Conservation (phyloP, 37 sponge, comb jelly and placozoan genomes). For the Agelas oroides region DNA sequence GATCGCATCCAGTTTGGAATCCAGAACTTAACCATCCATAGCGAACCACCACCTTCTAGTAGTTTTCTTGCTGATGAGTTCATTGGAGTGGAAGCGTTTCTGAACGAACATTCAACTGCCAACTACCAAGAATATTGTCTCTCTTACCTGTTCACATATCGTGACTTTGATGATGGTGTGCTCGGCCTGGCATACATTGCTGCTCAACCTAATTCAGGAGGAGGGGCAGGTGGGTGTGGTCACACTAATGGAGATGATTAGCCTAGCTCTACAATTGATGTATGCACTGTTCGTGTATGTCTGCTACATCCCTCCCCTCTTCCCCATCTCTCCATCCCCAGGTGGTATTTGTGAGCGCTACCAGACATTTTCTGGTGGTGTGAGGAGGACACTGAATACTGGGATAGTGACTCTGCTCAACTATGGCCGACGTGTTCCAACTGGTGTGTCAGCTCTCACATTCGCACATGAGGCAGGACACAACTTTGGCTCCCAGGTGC, state of each 20-base stretch:
- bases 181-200: conserved; percentile 92
- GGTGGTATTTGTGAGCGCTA: conserved; percentile 78
- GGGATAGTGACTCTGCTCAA: conserved; percentile 90
- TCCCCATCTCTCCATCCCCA: not conserved
- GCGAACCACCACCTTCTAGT: not conserved
- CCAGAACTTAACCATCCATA: conserved; percentile 1
- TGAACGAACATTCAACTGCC: conserved; percentile 64
- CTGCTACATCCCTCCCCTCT: too few relatives aligned
- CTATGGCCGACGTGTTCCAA: conserved; percentile 69
- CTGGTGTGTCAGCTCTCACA: conserved; percentile 67
- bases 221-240: conserved; percentile 3
- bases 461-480: conserved; percentile 97
- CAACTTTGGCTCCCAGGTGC: conserved; percentile 89
- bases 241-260: too few relatives aligned
- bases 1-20: conserved; percentile 69
- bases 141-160: conserved; percentile 84
- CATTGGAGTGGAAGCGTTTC: conserved; percentile 83
- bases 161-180: conserved; percentile 93
- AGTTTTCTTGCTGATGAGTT: conserved; percentile 24
- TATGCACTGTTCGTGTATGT: not conserved
- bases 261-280: too few relatives aligned
- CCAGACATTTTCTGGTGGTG: not conserved
- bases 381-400: conserved; percentile 77
- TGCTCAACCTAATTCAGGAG: conserved; percentile 5
- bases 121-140: conserved; percentile 78